Conservation (phyloP, 2,888 invertebrate genomes). For the Drosophila cyrtoloma region DNA sequence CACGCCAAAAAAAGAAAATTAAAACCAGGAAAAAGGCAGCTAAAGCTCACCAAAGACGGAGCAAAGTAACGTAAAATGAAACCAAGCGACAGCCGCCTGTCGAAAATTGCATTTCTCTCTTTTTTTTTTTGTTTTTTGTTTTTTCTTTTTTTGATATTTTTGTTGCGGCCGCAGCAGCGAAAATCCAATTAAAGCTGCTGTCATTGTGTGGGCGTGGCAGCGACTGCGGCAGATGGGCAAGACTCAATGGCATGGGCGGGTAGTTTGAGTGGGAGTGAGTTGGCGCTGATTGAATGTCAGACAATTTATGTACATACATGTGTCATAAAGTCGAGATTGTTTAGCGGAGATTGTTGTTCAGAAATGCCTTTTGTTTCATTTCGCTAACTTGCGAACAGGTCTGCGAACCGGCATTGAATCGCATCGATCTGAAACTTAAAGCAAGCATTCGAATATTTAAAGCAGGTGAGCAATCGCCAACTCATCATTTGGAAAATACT, state of each 20-base stretch:
- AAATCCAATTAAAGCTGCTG: slow-evolving; percentile 81
- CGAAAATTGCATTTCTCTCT: slow-evolving; percentile 77
- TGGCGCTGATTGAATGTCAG: slow-evolving; percentile 78
- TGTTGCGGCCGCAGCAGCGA: slow-evolving; percentile 65
- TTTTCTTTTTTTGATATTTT: slow-evolving; percentile 38
- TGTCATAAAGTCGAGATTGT: slow-evolving; percentile 79
- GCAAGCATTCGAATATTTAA: background rate
- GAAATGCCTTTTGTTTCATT: slow-evolving; percentile 21
- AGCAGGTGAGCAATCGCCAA: background rate
- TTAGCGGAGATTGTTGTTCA: slow-evolving; percentile 42
- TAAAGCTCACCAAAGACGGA: slow-evolving; percentile 55
- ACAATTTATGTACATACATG: slow-evolving; percentile 61
- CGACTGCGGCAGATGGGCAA: slow-evolving; percentile 17
- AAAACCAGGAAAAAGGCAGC: slow-evolving; percentile 40
- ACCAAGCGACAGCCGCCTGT: slow-evolving; percentile 76
- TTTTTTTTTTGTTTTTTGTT: slow-evolving; percentile 2
- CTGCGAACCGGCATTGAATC: background rate
- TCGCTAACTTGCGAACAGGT: background rate
- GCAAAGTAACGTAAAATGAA: slow-evolving; percentile 64
- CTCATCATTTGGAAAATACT: background rate
- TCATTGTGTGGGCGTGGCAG: slow-evolving; percentile 71
- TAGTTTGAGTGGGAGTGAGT: slow-evolving; percentile 11
- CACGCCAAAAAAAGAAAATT: background rate
- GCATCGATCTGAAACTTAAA: background rate
- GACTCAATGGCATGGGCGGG: slow-evolving; percentile 6